Conservation (phyloP, 2,797 vertebrate species). For the Sciaenops ocellatus region DNA sequence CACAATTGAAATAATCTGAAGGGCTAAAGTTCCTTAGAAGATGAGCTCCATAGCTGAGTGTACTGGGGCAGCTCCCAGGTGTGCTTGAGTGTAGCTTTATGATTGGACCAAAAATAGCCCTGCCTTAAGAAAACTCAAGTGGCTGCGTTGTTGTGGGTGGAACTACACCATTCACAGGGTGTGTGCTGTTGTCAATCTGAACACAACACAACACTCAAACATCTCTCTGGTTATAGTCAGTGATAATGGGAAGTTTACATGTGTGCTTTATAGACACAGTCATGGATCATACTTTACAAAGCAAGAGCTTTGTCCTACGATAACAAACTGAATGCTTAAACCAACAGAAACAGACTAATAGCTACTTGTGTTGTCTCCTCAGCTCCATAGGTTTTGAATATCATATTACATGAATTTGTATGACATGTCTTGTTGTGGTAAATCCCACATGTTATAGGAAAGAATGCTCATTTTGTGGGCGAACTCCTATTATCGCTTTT, state of each 20-base stretch:
- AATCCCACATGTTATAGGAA: background rate
- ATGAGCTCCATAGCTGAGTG: background rate
- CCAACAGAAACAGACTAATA: background rate
- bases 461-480: background rate
- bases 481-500: background rate
- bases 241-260: background rate
- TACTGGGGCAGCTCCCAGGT: constrained; percentile 12
- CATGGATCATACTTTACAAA: background rate
- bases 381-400: background rate
- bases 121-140: background rate
- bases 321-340: background rate
- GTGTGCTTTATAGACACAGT: background rate
- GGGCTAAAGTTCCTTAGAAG: background rate
- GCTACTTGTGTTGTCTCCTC: background rate
- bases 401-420: background rate
- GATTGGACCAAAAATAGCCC: background rate
- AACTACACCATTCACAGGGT: background rate
- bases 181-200: background rate
- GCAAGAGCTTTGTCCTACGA: background rate
- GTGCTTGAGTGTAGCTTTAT: background rate
- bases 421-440: constrained; percentile 4
- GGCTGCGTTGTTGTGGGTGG: background rate
- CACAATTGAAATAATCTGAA: background rate
- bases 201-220: background rate
- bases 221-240: too few species aligned